Conservation (phyloP, 2,797 vertebrate genomes). For the Buceros bicornis region DNA sequence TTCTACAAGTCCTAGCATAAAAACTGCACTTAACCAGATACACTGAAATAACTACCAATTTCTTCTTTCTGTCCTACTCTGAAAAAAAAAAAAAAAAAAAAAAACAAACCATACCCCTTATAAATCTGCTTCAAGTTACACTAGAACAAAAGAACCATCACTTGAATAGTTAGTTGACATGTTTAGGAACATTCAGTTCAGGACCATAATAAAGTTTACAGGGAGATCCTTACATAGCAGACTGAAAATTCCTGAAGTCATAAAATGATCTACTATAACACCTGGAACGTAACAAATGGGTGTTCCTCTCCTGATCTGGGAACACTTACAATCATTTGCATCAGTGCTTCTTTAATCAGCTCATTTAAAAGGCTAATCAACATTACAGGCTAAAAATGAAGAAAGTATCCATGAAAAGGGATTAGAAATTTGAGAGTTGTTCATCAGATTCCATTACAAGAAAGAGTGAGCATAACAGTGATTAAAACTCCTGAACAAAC, state of each 20-base stretch:
- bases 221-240: not conserved
- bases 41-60: not conserved
- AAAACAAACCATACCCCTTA: not conserved
- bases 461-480: not conserved
- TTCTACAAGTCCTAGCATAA: not conserved
- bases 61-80: not conserved
- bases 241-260: not conserved
- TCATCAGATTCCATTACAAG: not conserved
- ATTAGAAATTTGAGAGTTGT: not conserved
- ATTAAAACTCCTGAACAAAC: not conserved
- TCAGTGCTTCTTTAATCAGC: not conserved
- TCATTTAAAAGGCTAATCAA: not conserved
- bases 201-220: not conserved
- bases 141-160: not conserved
- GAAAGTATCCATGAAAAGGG: not conserved
- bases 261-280: not conserved
- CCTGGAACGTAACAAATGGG: not conserved
- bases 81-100: too few species aligned
- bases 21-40: not conserved
- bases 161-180: not conserved
- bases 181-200: not conserved
- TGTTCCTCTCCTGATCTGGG: not conserved
- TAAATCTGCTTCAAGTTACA: not conserved
- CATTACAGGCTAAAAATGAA: not conserved
- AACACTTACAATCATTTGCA: not conserved